Evolutionary conservation across 2,888 invertebrate species (phyloP).

Genomic region (Drosophila atripex): DNA sequence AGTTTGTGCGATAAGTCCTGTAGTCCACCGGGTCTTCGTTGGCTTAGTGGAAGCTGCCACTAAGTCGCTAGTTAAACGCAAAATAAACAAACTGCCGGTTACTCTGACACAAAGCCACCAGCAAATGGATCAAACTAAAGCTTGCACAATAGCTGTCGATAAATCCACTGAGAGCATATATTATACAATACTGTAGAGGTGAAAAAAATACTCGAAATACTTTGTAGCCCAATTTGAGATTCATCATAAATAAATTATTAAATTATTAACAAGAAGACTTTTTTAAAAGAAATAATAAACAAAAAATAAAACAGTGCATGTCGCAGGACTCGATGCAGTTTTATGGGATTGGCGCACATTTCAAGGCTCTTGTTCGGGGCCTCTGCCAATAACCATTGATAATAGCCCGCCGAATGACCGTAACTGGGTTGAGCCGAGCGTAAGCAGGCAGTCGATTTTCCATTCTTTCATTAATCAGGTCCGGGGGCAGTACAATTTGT

Average conservation of each 20-base stretch:
- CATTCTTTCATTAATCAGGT: constrained; percentile 41
- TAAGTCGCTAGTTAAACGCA: constrained; percentile 60
- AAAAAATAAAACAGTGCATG: background rate
- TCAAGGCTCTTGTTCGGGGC: constrained; percentile 10
- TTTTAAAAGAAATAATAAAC: too few species aligned
- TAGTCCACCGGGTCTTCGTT: constrained; percentile 25
- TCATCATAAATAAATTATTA: too few species aligned
- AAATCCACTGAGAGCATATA: constrained; percentile 1
- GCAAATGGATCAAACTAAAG: constrained; percentile 34
- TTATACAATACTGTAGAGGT: background rate
- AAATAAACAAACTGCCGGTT: constrained; percentile 28
- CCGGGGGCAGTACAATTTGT: constrained; percentile 26
- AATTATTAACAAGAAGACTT: too few species aligned
- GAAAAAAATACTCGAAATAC: background rate
- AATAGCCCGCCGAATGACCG: constrained; percentile 14
- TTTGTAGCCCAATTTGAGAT: too few species aligned
- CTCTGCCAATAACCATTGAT: constrained; percentile 19
- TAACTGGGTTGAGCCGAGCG: constrained; percentile 14
- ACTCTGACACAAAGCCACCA: constrained; percentile 24
- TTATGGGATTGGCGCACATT: background rate
- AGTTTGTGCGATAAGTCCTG: constrained; percentile 9
- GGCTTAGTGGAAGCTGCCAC: constrained; percentile 53
- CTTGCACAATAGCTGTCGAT: constrained; percentile 10
- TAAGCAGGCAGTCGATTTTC: constrained; percentile 27
- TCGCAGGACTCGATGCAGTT: background rate